Conservation (phyloP, 2,888 invertebrate genomes). For the Drosophila peninsularis region DNA sequence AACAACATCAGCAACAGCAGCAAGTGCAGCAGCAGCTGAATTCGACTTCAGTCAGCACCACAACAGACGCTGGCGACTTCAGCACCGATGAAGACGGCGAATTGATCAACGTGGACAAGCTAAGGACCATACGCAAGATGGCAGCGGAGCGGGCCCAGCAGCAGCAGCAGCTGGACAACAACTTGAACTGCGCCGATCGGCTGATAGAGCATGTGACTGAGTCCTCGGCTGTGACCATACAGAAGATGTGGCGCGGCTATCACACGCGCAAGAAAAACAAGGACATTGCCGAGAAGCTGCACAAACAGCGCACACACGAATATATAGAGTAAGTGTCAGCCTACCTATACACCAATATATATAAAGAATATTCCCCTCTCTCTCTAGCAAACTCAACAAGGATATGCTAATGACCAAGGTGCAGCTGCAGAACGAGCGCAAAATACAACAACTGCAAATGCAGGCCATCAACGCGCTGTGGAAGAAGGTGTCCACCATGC, state of each 20-base stretch:
- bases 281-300: constrained; percentile 88
- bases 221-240: constrained; percentile 91
- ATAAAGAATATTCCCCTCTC: constrained; percentile 14
- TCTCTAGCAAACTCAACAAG: constrained; percentile 89
- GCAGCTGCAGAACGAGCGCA: constrained; percentile 92
- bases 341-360: not conserved
- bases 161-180: constrained; percentile 83
- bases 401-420: constrained; percentile 94
- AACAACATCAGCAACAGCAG: constrained; percentile 17
- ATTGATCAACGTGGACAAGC: constrained; percentile 88
- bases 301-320: constrained; percentile 91
- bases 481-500: constrained; percentile 92
- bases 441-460: constrained; percentile 94
- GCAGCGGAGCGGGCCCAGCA: constrained; percentile 85
- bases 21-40: constrained; percentile 22
- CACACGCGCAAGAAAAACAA: constrained; percentile 88
- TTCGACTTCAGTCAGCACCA: constrained; percentile 45
- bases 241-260: constrained; percentile 94
- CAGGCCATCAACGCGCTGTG: constrained; percentile 95
- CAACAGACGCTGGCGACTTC: constrained; percentile 82
- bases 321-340: constrained; percentile 90
- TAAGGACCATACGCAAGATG: constrained; percentile 88
- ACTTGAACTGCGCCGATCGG: constrained; percentile 53
- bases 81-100: constrained; percentile 88
- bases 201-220: constrained; percentile 81